Evolutionary conservation across 2,113 vertebrate genomes (phyloP).

Genomic region (Sinocyclocheilus anshuiensis): DNA sequence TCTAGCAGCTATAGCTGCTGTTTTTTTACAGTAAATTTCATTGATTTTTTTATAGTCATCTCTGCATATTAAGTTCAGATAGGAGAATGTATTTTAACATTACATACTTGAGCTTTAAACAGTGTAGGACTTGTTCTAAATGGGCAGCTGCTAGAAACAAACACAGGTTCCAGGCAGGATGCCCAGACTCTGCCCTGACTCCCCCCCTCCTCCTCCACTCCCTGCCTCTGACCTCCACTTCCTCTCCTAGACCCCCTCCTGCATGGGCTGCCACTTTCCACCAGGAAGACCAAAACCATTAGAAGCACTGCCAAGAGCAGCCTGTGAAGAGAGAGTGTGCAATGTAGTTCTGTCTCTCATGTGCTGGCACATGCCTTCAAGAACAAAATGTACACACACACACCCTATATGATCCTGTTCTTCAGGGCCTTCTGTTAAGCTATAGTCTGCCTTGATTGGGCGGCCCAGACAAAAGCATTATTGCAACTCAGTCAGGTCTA

Average conservation of each 20-base stretch:
- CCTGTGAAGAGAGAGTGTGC: constrained; percentile 50
- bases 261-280: constrained; percentile 52
- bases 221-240: constrained; percentile 48
- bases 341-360: constrained; percentile 35
- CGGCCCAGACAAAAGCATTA: constrained; percentile 18
- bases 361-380: constrained; percentile 39
- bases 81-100: constrained; percentile 14
- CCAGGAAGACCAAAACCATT: constrained; percentile 68
- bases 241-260: constrained; percentile 60
- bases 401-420: not conserved
- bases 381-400: constrained; percentile 6
- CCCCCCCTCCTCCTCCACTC: constrained; percentile 2
- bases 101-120: constrained; percentile 55
- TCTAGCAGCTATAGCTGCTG: not conserved
- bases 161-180: constrained; percentile 65
- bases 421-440: constrained; percentile 7
- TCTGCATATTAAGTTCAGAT: not conserved
- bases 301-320: constrained; percentile 67
- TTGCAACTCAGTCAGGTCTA: not conserved
- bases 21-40: not conserved
- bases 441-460: not conserved
- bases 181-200: constrained; percentile 34
- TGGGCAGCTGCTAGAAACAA: constrained; percentile 74
- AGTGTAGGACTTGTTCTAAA: constrained; percentile 71
- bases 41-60: not conserved